phyloP scores from a whole-genome alignment of 53 echinoderm and acorn worm genomes.

The Paracentrotus lividus region DNA sequence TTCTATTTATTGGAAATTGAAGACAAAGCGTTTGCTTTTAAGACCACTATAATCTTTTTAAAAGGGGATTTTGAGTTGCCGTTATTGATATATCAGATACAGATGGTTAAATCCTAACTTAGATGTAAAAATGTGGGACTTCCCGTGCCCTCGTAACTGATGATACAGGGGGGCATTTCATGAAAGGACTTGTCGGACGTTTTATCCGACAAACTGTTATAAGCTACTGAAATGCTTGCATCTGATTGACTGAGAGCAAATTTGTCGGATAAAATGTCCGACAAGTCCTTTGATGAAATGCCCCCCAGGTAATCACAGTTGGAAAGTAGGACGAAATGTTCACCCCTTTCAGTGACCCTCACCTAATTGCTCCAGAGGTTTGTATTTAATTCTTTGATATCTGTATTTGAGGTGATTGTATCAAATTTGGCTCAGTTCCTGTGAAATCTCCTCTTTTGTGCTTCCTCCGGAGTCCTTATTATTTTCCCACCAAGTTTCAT shows the following conservation, averaged over 20 bases:
- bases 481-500: background rate
- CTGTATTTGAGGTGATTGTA: background rate
- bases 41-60: background rate
- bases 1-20: background rate
- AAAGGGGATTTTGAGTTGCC: background rate
- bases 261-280: too few relatives aligned
- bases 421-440: background rate
- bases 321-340: background rate
- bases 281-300: too few relatives aligned
- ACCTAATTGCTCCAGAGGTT: background rate
- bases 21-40: background rate
- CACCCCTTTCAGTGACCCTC: background rate
- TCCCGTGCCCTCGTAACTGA: background rate
- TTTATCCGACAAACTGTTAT: too few relatives aligned
- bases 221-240: too few relatives aligned
- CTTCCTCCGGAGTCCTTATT: background rate
- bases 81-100: background rate
- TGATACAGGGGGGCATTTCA: background rate
- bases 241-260: too few relatives aligned
- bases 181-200: too few relatives aligned
- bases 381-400: background rate
- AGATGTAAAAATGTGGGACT: background rate
- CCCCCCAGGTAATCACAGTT: conserved; percentile 1
- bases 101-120: too few relatives aligned
- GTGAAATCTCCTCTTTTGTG: background rate